Evolutionary conservation across 2,888 invertebrate species (phyloP), one percentile per base, ranked within the genome.

Genomic region (Lasioglossum marginatum): DNA sequence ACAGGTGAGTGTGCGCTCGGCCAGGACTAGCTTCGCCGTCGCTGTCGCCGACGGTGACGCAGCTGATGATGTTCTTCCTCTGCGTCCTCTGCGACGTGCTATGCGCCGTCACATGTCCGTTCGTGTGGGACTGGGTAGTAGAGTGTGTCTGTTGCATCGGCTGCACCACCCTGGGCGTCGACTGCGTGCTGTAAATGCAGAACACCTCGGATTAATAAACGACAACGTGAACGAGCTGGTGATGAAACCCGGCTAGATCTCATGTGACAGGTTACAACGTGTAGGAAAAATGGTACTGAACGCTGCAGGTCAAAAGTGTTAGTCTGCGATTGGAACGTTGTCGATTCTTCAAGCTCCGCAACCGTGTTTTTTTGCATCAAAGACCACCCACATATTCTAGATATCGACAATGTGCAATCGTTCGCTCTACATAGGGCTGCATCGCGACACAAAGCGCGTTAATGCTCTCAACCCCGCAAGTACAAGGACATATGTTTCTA

Each of bases 11-110:
- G 79, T 96, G 96, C 31, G 95, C 95, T 23, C 96, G 96, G 88
- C 95, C 96, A 77, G 96, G 96, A 91, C 96, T 96, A 81, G 97
- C 97, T 93, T 97, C 97, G 81, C 96, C 96, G 92, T 97, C 97
- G 94, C 97, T 97, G 93, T 98, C 98, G 88, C 96, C 97, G 82
- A 98, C 97, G 87, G 97, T 97, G 82, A 98, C 97, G 95, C 97
- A 98, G 92, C 97, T 97, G 92, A 97, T 97, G 86, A 97, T 97
- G 95, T 97, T 97, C 93, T 97, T 97, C 81, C 97, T 96, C 91
- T 96, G 96, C 82, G 92, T 79, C 37, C 94, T 91, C 63, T 93
- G 94, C 4, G 92, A 90, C 6, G 92, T 88, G 71, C 84, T 89
- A 52, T 92, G 91, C 23, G 90, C 82, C 19, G 89, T 81, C 23